These are phyloP conservation scores for Syngnathus rostellatus DNA, from an alignment of 2,797 vertebrate genomes.

Conservation along the genomic window DNA sequence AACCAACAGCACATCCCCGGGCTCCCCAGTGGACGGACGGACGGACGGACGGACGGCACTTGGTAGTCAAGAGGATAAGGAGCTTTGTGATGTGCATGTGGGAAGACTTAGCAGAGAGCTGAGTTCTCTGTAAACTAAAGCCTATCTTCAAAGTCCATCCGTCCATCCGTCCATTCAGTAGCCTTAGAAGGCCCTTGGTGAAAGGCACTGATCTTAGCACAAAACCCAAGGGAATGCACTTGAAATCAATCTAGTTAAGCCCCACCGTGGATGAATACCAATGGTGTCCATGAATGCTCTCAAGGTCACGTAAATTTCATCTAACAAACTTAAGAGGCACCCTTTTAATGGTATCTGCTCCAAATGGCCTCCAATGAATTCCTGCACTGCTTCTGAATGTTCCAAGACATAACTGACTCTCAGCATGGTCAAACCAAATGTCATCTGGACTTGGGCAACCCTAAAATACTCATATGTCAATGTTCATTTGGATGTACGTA, in stretches of 20 bases:
- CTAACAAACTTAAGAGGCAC: conserved; percentile 15
- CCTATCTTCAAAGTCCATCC: conserved; percentile 61
- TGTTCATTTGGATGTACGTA: no score
- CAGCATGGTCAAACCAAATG: conserved; percentile 22
- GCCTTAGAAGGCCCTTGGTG: conserved; percentile 40
- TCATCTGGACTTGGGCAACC: conserved; percentile 34
- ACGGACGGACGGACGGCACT: conserved; percentile 14
- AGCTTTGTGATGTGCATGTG: conserved; percentile 53
- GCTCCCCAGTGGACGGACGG: conserved; percentile 17
- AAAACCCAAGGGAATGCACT: conserved; percentile 39
- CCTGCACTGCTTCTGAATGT: conserved; percentile 22
- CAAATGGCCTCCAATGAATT: conserved; percentile 19
- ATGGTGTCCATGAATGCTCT: conserved; percentile 41
- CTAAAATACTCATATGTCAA: no score
- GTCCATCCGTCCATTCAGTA: conserved; percentile 17
- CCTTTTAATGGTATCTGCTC: conserved; percentile 19
- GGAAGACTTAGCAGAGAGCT: conserved; percentile 49
- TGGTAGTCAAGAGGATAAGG: conserved; percentile 31
- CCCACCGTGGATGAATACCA: conserved; percentile 38
- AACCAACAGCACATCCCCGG: conserved; percentile 23
- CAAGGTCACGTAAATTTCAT: conserved; percentile 40
- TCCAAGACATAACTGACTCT: conserved; percentile 11
- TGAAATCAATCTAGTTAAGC: conserved; percentile 53
- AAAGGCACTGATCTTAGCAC: conserved; percentile 39
- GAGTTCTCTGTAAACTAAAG: conserved; percentile 51